A percentile compares a stretch with the other conserved stretches of the same genome.
Conservation (phyloP, 2,888 invertebrate species). For the Tiliacea aurago region DNA sequence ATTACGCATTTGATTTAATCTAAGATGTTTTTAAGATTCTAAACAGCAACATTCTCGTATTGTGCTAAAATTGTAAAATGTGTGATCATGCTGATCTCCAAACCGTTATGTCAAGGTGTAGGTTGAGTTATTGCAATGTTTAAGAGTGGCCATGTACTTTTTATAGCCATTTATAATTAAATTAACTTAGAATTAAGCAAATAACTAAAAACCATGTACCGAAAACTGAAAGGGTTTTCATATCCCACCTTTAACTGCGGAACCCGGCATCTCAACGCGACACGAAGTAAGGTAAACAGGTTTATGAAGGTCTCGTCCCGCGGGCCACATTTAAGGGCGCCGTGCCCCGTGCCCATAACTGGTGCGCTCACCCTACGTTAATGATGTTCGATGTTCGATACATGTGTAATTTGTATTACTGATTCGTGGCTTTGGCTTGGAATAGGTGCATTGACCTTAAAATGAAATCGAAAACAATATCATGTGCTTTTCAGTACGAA, state of each 20-base stretch:
- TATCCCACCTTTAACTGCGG: conserved; percentile 38
- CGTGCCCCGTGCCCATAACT: conserved; percentile 63
- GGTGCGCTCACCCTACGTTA: conserved; percentile 67
- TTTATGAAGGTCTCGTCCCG: conserved; percentile 75
- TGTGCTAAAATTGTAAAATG: too few species aligned
- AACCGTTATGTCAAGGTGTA: too few species aligned
- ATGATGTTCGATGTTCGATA: conserved; percentile 65
- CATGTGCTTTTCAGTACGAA: too few species aligned
- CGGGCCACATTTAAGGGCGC: conserved; percentile 68
- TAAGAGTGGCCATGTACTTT: too few species aligned
- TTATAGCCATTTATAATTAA: too few species aligned
- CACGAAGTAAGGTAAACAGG: conserved; percentile 76
- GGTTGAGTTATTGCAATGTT: too few species aligned
- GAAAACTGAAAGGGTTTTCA: conserved; percentile 30
- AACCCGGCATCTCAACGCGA: conserved; percentile 66
- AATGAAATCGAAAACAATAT: too few species aligned
- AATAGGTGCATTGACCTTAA: conserved; percentile 20
- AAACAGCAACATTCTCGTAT: too few species aligned
- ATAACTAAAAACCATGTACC: background rate
- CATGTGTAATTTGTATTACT: conserved; percentile 59
- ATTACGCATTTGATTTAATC: too few species aligned
- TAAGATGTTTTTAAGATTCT: too few species aligned
- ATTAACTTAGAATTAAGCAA: too few species aligned
- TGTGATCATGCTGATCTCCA: too few species aligned
- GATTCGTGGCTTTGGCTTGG: conserved; percentile 16